Base-by-base conservation (phyloP, 30 jellyfish, hydroid and myxozoan species). In the Aurelia aurita complex sp. Pacific region DNA sequence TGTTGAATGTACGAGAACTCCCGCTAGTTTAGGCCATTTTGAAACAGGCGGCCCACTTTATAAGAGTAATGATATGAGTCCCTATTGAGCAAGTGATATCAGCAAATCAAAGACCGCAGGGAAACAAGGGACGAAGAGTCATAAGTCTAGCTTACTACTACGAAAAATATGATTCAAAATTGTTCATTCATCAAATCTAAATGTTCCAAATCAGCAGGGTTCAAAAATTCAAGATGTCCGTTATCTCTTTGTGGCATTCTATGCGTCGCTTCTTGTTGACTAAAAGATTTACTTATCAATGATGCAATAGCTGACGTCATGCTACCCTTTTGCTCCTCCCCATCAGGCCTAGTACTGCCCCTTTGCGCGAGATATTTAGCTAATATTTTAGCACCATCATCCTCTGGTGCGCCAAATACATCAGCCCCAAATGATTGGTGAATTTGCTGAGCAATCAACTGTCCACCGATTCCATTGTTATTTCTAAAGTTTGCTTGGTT, bases 401-500 rank as follows among this genome's bases (percentile, higher is more conserved):
- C 92, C 35, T 79, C 85, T 6, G 92, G 92, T 4, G 92, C 61
- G 32, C 92, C 92, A 23, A 83, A 83, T 13, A 83, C 92, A 64
- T 83, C 92, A 5, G 92, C 85, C 15, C 92, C 92, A 64, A 83
- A 83, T 61, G 92, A 83, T 78, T 83, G 92, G 65, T 83, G 92
- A 23, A 83, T 83, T 62, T 83, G 92, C 60, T 76, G 82, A 33
- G 92, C 92, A 1, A 83, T 83, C 64, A 73, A 43, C 12, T 83
- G 92, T 1, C 92, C 92, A 34, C 73, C 85, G 60, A 83, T 69
- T 60, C 68, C 72, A 63, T 57, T 53, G 84, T 36, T 40, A 79
- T 54, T 18, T 40, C 73, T 64, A 54, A 70, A 35, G 46, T 55
- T 74, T 10, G 77, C 34, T 32, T 36, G 76, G 14, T 65, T 62